phyloP scores from a whole-genome alignment of 2,888 invertebrate genomes.

The Tiliacea citrago region DNA sequence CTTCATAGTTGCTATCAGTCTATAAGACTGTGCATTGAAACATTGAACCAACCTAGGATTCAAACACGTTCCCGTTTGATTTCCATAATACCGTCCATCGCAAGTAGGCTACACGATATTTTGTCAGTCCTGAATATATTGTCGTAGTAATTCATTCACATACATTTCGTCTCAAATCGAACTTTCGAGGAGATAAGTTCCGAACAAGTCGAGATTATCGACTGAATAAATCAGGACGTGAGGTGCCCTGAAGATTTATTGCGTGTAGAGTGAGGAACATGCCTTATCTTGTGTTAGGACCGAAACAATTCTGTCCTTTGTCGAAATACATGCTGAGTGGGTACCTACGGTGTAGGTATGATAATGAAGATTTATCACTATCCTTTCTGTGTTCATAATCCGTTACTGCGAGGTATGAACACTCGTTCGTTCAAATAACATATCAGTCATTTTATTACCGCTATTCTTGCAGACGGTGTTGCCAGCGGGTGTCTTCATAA shows the following conservation, averaged over 20 bases:
- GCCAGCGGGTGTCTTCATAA: constrained; percentile 51
- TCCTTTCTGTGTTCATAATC: constrained; percentile 40
- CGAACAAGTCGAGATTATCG: constrained; percentile 79
- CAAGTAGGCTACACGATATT: constrained; percentile 55
- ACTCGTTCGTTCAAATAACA: constrained; percentile 48
- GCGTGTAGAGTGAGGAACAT: constrained; percentile 70
- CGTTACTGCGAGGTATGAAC: constrained; percentile 33
- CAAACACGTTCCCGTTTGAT: constrained; percentile 44
- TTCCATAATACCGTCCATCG: constrained; percentile 57
- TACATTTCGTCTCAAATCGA: constrained; percentile 68
- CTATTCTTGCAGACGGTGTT: constrained; percentile 37
- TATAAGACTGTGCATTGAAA: constrained; percentile 14
- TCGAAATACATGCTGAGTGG: constrained; percentile 42
- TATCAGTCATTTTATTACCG: constrained; percentile 52
- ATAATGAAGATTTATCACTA: constrained; percentile 57
- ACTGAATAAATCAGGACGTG: constrained; percentile 79
- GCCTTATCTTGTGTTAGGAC: constrained; percentile 71
- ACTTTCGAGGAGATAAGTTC: constrained; percentile 75
- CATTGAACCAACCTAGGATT: constrained; percentile 45
- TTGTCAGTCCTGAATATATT: constrained; percentile 66
- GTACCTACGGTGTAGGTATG: constrained; percentile 16
- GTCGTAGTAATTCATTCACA: constrained; percentile 63
- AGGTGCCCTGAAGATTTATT: constrained; percentile 79
- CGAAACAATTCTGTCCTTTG: constrained; percentile 68
- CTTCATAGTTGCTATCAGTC: not conserved